phyloP scores from a whole-genome alignment of 2,113 vertebrate species.

The Bothrops jararaca region DNA sequence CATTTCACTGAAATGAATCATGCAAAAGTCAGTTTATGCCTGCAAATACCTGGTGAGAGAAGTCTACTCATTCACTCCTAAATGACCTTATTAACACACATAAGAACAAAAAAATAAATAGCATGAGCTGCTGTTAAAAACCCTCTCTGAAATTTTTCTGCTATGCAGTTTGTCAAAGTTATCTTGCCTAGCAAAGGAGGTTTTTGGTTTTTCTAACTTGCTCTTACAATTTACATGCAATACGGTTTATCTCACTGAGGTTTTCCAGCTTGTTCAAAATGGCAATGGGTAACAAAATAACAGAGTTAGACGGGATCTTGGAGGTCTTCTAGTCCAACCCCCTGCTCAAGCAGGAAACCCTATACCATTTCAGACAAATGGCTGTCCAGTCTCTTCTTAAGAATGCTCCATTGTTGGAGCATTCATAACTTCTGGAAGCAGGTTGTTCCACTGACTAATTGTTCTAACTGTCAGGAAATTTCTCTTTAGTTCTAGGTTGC shows the following conservation, averaged over 20 bases:
- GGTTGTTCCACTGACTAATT: neutral
- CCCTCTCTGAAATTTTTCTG: neutral
- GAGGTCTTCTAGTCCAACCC: neutral
- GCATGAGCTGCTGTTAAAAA: neutral
- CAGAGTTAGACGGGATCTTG: neutral
- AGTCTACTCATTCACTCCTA: neutral
- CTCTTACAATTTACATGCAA: neutral
- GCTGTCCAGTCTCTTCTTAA: neutral
- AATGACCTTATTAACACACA: neutral
- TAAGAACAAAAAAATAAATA: neutral
- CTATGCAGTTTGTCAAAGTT: neutral
- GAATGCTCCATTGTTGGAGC: neutral
- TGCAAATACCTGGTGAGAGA: neutral
- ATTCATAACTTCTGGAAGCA: neutral
- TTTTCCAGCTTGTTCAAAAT: neutral
- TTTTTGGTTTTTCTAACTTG: neutral
- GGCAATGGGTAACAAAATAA: neutral
- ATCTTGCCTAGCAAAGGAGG: neutral
- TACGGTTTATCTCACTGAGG: neutral
- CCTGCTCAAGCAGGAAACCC: neutral
- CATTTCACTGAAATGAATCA: conserved; percentile 3
- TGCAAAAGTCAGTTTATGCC: conserved; percentile 1
- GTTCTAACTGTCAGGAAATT: neutral
- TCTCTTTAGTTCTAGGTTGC: neutral
- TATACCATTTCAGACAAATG: neutral